These are phyloP conservation scores for Colletes latitarsis DNA, from an alignment of 1,140 invertebrate genomes.

Conservation along the genomic window DNA sequence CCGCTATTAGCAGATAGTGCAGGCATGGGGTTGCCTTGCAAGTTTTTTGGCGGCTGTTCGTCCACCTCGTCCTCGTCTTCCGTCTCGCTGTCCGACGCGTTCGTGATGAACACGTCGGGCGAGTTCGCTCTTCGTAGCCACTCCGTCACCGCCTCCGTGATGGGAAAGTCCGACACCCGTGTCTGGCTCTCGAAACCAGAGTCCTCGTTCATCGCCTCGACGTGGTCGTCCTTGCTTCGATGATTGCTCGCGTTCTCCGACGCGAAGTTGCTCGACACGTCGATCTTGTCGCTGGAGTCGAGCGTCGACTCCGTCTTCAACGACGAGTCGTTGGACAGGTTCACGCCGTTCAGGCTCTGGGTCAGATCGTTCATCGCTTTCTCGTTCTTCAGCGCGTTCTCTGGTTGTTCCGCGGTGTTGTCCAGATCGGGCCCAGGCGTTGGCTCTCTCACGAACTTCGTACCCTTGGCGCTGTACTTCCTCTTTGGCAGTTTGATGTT, in stretches of 20 bases:
- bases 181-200: slow-evolving; percentile 74
- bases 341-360: slow-evolving; percentile 14
- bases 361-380: slow-evolving; percentile 7
- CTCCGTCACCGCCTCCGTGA: slow-evolving; percentile 78
- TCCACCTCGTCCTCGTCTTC: slow-evolving; percentile 63
- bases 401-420: not conserved
- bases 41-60: slow-evolving; percentile 81
- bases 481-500: slow-evolving; percentile 40
- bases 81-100: slow-evolving; percentile 57
- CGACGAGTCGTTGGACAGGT: slow-evolving; percentile 41
- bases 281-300: not conserved
- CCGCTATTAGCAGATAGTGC: slow-evolving; percentile 81
- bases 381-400: not conserved
- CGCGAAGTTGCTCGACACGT: slow-evolving; percentile 17
- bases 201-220: slow-evolving; percentile 69
- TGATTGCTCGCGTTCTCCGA: slow-evolving; percentile 45
- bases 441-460: slow-evolving; percentile 72
- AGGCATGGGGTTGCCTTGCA: slow-evolving; percentile 83
- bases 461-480: slow-evolving; percentile 69
- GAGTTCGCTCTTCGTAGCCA: slow-evolving; percentile 77
- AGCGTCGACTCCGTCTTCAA: not conserved
- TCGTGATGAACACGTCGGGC: slow-evolving; percentile 68
- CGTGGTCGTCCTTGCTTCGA: slow-evolving; percentile 34
- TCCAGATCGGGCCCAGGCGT: slow-evolving; percentile 73
- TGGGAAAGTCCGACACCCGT: slow-evolving; percentile 65